Conservation (phyloP, 1,140 invertebrate species). For the Oedothorax gibbosus region DNA sequence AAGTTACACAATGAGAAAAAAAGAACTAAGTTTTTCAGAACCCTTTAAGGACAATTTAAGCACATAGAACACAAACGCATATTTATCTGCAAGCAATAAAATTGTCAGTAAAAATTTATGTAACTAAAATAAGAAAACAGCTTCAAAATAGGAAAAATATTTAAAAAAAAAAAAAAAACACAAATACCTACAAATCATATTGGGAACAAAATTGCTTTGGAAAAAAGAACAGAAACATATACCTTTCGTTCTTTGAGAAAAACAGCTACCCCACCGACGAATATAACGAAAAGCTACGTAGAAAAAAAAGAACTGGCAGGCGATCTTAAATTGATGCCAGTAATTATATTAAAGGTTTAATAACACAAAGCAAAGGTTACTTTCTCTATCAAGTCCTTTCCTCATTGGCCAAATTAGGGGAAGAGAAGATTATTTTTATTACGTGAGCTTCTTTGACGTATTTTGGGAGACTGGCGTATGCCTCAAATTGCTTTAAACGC, state of each 20-base stretch:
- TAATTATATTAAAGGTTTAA: slow-evolving; percentile 60
- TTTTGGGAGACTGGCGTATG: neutral
- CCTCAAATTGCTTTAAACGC: slow-evolving; percentile 37
- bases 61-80: too few relatives aligned
- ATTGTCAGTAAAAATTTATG: too few relatives aligned
- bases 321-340: slow-evolving; percentile 58
- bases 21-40: too few relatives aligned
- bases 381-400: slow-evolving; percentile 39
- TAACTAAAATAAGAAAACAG: too few relatives aligned
- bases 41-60: too few relatives aligned
- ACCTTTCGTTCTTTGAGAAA: neutral
- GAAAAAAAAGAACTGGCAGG: neutral
- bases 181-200: too few relatives aligned
- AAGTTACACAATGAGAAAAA: too few relatives aligned
- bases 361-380: slow-evolving; percentile 58
- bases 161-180: too few relatives aligned
- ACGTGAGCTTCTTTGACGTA: neutral
- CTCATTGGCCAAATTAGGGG: slow-evolving; percentile 35
- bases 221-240: neutral
- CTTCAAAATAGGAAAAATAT: too few relatives aligned
- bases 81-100: too few relatives aligned
- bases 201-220: neutral
- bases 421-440: slow-evolving; percentile 1
- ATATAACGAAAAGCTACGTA: neutral
- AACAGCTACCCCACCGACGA: neutral